Evolutionary conservation across 92 coral and sea anemone species (phyloP), one percentile per base, ranked within the genome.

Genomic region (Zoanthus gigantus): DNA sequence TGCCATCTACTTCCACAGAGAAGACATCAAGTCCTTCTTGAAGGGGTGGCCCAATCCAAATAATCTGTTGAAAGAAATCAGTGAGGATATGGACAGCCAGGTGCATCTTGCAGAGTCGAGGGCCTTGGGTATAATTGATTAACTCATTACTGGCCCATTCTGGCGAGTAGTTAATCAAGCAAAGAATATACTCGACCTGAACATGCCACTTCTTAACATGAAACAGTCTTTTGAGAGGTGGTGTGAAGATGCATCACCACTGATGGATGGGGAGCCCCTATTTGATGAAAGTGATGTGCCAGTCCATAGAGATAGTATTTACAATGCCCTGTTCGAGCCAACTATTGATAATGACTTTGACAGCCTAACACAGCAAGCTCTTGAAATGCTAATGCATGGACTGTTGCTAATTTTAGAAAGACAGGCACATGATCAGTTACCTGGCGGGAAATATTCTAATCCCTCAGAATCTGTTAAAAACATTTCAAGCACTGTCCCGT

Each of bases 381-480:
- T 72, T 72, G 53, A 72, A 72, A 72, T 72, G 75, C 75, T 71
- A 1, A 71, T 71, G 77, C 77, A 72, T 72, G 77, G 77, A 0
- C 34, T 15, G 34, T 37, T 42, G 34, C 34, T 42, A 72, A 72
- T 42, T 4, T 14, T 72, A 72, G 77, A 72, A 72, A 72, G 12
- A 52, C 53, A 72, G 28, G 77, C 54, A 3, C 30, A 72, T 37
- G 77, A 42, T 28, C 53, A 37, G 77, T 72, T 72, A 72, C 77
- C 77, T 14, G 77, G 53, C 2, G 77, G 77, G 1, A 72, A 42
- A 6, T 72, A 72, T 71, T 71, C 32, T 37, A 37, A 72, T 4
- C 77, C 77, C 34, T 1, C 77, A 37, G 30, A 15, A 14, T 42
- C 77, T 72, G 77, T 72, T 0, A 44, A 15, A 15, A 15, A 1